Base-by-base conservation (phyloP, 2,888 invertebrate genomes). In the Drosophila villosipedis region DNA sequence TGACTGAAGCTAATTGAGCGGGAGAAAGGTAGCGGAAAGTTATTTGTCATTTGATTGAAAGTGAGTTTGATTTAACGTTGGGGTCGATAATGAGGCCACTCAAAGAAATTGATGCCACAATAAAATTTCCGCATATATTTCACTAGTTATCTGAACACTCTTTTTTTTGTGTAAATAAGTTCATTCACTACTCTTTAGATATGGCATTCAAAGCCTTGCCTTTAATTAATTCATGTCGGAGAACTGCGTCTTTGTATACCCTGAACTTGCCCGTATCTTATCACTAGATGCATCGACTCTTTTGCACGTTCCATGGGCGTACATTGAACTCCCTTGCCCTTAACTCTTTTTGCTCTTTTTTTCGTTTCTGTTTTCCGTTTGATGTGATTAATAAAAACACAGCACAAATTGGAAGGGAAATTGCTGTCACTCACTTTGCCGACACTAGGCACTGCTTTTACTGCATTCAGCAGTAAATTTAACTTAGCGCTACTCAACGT, bases 21-120 rank as follows among this genome's bases (percentile, higher is more conserved):
- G 64, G 85, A 70, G 89, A 85, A 85, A 84, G 84, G 89, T 84
- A 89, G 89, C 84, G 89, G 78, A 73, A 84, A 90, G 80, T 82
- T 76, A 81, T 87, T 89, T 87, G 88, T 89, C 88, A 87, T 73
- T 73, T 87, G 84, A 84, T 84, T 87, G 87, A 84, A 84, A 84
- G 84, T 76, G 84, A 89, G 66, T 82, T 78, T 84, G 76, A 87
- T 84, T 86, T 75, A 86, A 30, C 62, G 47, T 70, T 16, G 30
- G 35, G 50, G 22, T 57, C 72, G 58, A 62, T 80, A 78, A 78
- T 80, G 66, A 62, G 67, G 66, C 22, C 68, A 74, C 25, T 49
- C 54, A 25, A 19, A 30, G 52, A 41, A 47, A 55, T 39, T 41
- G 28, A 55, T 41, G 39, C n/a, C n/a, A 39, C n/a, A 28, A 39